Percentiles rank a stretch among this genome's conserved stretches.
Conservation (phyloP, 2,797 vertebrate species). For the Ctenochaetus hawaiiensis region DNA sequence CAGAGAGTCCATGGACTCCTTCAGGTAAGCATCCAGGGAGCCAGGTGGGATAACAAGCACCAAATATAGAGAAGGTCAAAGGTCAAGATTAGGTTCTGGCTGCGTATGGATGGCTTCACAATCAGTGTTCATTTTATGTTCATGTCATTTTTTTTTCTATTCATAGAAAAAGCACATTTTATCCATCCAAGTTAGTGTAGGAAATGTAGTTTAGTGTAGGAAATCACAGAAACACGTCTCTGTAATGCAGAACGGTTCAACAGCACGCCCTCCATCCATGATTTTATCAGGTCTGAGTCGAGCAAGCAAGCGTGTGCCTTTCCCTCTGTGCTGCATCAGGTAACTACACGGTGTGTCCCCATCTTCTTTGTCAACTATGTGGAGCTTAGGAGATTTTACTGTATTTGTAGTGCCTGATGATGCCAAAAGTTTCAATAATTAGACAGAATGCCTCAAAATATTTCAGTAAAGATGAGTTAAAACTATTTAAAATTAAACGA, state of each 20-base stretch:
- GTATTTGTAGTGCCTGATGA: too few relatives aligned
- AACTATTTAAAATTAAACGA: too few relatives aligned
- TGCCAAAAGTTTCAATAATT: too few relatives aligned
- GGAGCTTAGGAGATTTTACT: too few relatives aligned
- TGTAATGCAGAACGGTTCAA: not conserved
- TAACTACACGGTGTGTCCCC: too few relatives aligned
- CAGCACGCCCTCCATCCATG: not conserved
- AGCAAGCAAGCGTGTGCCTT: too few relatives aligned
- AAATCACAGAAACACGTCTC: not conserved
- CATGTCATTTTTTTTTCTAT: not conserved
- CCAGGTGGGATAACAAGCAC: not conserved
- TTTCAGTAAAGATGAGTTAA: too few relatives aligned
- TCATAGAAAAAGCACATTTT: not conserved
- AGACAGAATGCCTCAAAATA: too few relatives aligned
- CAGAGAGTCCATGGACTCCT: not conserved
- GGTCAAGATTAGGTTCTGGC: not conserved
- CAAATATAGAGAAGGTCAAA: slow-evolving; percentile 2
- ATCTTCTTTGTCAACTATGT: too few relatives aligned
- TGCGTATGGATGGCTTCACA: not conserved
- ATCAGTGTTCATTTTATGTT: not conserved
- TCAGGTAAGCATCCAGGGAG: not conserved
- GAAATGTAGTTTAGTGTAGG: not conserved
- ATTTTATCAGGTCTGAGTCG: too few relatives aligned
- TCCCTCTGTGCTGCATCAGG: too few relatives aligned
- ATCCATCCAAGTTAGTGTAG: not conserved